Evolutionary conservation across 2,888 invertebrate species (phyloP), one percentile per base, ranked within the genome.

Genomic region (Philereme transversata): DNA sequence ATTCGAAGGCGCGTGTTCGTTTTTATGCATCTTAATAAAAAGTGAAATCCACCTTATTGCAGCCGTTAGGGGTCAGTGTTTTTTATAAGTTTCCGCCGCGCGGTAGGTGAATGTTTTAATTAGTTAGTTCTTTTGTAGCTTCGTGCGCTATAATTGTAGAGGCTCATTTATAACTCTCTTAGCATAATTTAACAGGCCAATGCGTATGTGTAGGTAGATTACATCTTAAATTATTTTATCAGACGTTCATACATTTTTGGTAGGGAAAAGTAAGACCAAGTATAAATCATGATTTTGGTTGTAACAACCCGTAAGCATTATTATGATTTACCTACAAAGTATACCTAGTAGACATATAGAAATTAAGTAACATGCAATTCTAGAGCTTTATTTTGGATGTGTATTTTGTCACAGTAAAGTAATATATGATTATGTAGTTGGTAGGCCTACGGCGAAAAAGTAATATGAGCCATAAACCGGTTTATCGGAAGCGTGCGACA

Each of bases 81-180:
- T 87, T 90, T 87, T 87, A 79, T 78, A 71, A 73, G 72, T 83
- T 84, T 83, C 83, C 82, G 81, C 75, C 77, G 75, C 81, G 85
- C 82, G 84, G 83, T 84, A 83, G 83, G 84, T 86, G 86, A 87
- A 90, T 87, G 87, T 88, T 85, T 91, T 91, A 91, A 92, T 92
- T 91, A 88, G 83, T 73, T 70, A 70, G 71, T 77, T 72, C 73
- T 77, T 73, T 71, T 74, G 67, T 60, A 57, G 70, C 72, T 70
- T 69, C 70, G 74, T 69, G 73, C 67, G 69, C 74, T 77, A 79
- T 82, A 79, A 78, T 84, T 81, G 82, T 83, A 78, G 76, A 79
- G 77, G 81, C 74, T 80, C 82, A 78, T 83, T 86, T 84, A 83
- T 84, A 79, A 79, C 82, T 84, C 76, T 79, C 84, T 85, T 86